Conservation (phyloP, 2,888 invertebrate genomes). For the Bruchidius siliquastri region DNA sequence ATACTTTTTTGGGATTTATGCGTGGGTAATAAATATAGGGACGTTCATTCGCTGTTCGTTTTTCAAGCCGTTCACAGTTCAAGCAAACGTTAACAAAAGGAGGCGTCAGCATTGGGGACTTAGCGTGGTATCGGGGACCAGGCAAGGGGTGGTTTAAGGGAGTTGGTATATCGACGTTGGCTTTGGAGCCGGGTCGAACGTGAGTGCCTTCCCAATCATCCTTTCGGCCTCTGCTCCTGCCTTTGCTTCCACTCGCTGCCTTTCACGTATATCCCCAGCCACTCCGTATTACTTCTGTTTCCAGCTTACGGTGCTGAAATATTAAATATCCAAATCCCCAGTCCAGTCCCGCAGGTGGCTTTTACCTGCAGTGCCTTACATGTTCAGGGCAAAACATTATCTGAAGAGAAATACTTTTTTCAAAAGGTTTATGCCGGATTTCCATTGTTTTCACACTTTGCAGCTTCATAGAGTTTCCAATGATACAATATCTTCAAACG, state of each 20-base stretch:
- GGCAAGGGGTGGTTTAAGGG: not conserved
- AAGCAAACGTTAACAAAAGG: too few relatives aligned
- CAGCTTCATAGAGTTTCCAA: too few relatives aligned
- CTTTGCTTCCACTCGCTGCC: slow-evolving; percentile 16
- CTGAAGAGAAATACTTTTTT: too few relatives aligned
- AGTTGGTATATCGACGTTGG: not conserved
- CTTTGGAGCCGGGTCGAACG: slow-evolving; percentile 25
- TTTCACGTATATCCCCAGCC: slow-evolving; percentile 25
- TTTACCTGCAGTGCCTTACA: not conserved
- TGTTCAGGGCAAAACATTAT: not conserved
- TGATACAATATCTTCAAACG: too few relatives aligned
- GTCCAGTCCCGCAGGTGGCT: slow-evolving; percentile 1
- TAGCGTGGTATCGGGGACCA: not conserved
- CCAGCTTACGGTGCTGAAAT: slow-evolving; percentile 42
- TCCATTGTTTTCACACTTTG: too few relatives aligned
- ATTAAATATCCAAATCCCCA: slow-evolving; percentile 36
- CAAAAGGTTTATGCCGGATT: too few relatives aligned
- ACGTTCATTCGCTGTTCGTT: too few relatives aligned
- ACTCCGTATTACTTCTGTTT: slow-evolving; percentile 44
- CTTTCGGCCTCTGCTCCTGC: not conserved
- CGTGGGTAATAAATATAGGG: too few relatives aligned
- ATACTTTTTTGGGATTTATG: too few relatives aligned
- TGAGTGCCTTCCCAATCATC: slow-evolving; percentile 43
- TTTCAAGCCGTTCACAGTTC: too few relatives aligned
- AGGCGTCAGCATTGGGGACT: not conserved